Conservation (phyloP, 2,113 vertebrate species). For the Melierax canorus region DNA sequence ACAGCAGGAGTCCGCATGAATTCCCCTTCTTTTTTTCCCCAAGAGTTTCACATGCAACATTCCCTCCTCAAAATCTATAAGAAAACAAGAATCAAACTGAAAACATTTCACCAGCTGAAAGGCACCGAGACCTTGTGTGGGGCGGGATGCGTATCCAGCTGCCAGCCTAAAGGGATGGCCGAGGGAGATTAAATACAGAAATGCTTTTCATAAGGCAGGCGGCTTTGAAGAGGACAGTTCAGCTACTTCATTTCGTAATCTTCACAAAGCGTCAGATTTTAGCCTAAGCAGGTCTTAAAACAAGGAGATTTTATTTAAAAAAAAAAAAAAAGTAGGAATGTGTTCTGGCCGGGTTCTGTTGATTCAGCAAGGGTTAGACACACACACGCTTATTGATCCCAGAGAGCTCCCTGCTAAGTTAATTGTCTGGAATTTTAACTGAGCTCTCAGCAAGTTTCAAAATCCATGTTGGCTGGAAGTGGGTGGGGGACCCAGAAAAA, state of each 20-base stretch:
- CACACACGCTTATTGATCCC: constrained; percentile 50
- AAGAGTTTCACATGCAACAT: not conserved
- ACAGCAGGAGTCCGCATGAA: not conserved
- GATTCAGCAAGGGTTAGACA: constrained; percentile 56
- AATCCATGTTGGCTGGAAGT: constrained; percentile 50
- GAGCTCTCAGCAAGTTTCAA: constrained; percentile 66
- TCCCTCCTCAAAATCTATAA: not conserved
- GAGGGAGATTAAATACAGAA: constrained; percentile 34
- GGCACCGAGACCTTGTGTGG: not conserved
- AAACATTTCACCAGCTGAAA: not conserved
- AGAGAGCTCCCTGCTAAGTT: constrained; percentile 59
- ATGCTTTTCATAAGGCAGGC: constrained; percentile 31
- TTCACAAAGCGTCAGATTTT: constrained; percentile 48
- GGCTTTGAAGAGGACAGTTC: constrained; percentile 10
- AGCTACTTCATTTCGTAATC: constrained; percentile 36
- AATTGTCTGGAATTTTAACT: constrained; percentile 67
- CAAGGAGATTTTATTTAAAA: constrained; percentile 48
- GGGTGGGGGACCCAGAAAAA: constrained; percentile 46
- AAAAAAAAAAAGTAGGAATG: constrained; percentile 18
- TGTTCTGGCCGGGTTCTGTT: constrained; percentile 55
- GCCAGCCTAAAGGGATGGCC: not conserved
- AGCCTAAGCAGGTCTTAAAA: constrained; percentile 56
- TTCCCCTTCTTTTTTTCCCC: not conserved
- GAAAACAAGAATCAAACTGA: not conserved
- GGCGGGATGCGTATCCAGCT: constrained; percentile 1